These are phyloP conservation scores for Rhagophthalmus giganteus DNA, from an alignment of 2,888 invertebrate genomes.

Conservation along the genomic window DNA sequence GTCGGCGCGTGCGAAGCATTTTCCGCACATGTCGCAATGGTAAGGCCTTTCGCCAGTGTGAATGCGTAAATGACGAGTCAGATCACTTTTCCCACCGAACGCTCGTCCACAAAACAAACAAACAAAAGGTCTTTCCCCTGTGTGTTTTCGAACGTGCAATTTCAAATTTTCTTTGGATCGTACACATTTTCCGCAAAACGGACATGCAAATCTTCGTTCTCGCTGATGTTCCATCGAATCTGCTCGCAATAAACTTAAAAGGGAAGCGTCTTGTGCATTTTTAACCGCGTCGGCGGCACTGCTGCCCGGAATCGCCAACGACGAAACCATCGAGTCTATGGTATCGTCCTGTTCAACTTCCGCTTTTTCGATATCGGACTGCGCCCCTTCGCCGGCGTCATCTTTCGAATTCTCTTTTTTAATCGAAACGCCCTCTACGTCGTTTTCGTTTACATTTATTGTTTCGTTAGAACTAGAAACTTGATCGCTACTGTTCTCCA, in stretches of 20 bases:
- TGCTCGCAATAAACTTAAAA: conserved; percentile 68
- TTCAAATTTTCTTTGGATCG: conserved; percentile 87
- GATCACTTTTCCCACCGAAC: conserved; percentile 85
- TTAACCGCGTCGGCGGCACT: conserved; percentile 55
- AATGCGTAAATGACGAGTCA: conserved; percentile 83
- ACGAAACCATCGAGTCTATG: conserved; percentile 65
- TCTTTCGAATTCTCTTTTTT: conserved; percentile 45
- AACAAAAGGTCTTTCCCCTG: conserved; percentile 88
- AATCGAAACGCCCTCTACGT: conserved; percentile 34
- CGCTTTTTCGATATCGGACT: conserved; percentile 49
- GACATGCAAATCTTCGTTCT: conserved; percentile 81
- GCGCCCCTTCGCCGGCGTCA: conserved; percentile 46
- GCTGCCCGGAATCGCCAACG: conserved; percentile 52
- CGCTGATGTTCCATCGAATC: conserved; percentile 66
- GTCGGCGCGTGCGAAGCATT: conserved; percentile 88
- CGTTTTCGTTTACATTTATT: conserved; percentile 57
- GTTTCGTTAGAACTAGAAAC: conserved; percentile 56
- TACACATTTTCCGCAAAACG: conserved; percentile 88
- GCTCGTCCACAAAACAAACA: conserved; percentile 87
- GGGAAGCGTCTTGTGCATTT: conserved; percentile 62
- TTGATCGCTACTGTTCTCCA: conserved; percentile 51
- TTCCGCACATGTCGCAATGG: conserved; percentile 90
- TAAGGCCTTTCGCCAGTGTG: conserved; percentile 89
- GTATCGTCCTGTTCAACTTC: conserved; percentile 69
- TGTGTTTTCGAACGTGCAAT: conserved; percentile 83